Percentiles rank a stretch among this genome's conserved stretches.
Conservation (phyloP, 2,113 vertebrate genomes). For the Leptobrachium ailaonicum region DNA sequence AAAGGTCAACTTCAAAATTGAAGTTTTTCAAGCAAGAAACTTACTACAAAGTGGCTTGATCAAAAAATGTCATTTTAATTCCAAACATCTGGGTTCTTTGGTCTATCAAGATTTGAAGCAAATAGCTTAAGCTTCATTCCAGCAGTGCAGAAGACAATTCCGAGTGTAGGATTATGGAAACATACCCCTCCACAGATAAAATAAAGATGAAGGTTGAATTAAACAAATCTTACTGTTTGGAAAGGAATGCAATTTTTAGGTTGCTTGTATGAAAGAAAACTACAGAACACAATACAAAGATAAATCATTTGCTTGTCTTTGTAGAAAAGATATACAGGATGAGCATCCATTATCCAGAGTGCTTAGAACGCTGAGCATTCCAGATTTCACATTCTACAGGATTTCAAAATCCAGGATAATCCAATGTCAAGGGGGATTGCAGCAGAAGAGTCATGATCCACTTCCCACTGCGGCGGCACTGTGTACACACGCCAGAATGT, state of each 20-base stretch:
- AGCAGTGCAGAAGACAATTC: conserved; percentile 55
- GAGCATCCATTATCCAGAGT: too few relatives aligned
- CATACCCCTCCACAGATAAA: conserved; percentile 53
- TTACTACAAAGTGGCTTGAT: conserved; percentile 21
- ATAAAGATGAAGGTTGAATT: conserved; percentile 58
- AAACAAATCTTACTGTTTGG: conserved; percentile 52
- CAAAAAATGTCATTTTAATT: conserved; percentile 10
- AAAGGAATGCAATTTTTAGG: conserved; percentile 38
- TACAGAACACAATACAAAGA: conserved; percentile 45
- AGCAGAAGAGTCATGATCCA: too few relatives aligned
- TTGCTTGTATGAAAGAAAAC: conserved; percentile 51
- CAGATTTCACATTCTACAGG: too few relatives aligned
- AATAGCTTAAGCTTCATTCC: conserved; percentile 52
- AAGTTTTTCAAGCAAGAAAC: conserved; percentile 31
- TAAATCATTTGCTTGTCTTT: conserved; percentile 27
- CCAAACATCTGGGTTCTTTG: conserved; percentile 1
- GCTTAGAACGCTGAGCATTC: too few relatives aligned
- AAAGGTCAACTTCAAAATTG: conserved; percentile 52
- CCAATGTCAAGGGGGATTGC: too few relatives aligned
- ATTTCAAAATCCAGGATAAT: too few relatives aligned
- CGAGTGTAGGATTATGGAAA: conserved; percentile 57
- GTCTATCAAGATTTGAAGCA: conserved; percentile 55
- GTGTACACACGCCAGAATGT: conserved; percentile 1
- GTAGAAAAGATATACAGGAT: too few relatives aligned
- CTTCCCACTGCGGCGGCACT: background rate